These are phyloP conservation scores for Cydia fagiglandana DNA, from an alignment of 1,140 invertebrate genomes.

Conservation along the genomic window DNA sequence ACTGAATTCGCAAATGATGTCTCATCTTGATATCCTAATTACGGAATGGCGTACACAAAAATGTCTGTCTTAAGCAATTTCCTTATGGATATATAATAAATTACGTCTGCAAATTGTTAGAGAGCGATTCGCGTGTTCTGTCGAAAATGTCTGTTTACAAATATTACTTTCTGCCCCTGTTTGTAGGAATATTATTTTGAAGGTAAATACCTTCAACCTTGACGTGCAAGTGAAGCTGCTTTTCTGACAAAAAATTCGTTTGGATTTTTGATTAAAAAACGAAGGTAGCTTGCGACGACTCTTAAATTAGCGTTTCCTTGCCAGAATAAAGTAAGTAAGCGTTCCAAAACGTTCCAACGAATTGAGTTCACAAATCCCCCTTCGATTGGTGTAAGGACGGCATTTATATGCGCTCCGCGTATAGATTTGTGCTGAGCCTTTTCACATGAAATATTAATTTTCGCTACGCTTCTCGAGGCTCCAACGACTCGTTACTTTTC, in stretches of 20 bases:
- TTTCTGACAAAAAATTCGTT: neutral
- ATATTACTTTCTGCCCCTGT: neutral
- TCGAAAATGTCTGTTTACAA: neutral
- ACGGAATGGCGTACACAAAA: no score
- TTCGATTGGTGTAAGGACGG: constrained; percentile 16
- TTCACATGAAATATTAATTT: constrained; percentile 30
- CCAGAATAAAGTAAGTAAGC: neutral
- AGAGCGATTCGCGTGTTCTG: neutral
- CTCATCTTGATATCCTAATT: no score
- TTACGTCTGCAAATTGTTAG: neutral
- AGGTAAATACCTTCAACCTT: no score
- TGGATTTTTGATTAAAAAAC: neutral
- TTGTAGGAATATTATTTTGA: no score
- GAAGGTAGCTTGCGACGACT: neutral
- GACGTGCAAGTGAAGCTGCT: no score
- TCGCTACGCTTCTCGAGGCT: neutral
- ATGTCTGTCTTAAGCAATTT: neutral
- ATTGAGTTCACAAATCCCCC: constrained; percentile 14
- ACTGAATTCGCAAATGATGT: neutral
- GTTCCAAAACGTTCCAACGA: constrained; percentile 8
- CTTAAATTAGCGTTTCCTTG: neutral
- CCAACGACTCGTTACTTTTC: constrained; percentile 15
- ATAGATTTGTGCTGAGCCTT: constrained; percentile 5
- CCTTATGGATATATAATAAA: neutral
- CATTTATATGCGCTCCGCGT: constrained; percentile 21